Evolutionary conservation across 2,888 invertebrate species (phyloP), one percentile per base, ranked within the genome.

Genomic region (Helleia helle): DNA sequence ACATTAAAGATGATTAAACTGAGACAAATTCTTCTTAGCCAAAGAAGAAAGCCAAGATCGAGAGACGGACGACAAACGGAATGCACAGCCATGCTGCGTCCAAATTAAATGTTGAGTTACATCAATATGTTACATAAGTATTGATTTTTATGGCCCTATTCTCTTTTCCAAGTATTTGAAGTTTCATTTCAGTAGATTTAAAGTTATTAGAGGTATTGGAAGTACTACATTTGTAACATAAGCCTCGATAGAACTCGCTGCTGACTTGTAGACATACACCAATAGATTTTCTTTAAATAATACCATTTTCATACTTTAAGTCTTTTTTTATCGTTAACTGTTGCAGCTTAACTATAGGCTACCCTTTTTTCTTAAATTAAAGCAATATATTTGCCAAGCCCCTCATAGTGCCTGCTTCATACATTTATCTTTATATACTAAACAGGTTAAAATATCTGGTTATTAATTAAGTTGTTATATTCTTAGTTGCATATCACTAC

Each of bases 71-170:
- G 48, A 55, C 59, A 46, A 49, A 61, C 43, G 44, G 52, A 59
- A 70, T 59, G 56, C 59, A 60, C 59, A 58, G 54, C 54, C 64
- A 65, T 51, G 71, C 68, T 55, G 51, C 71, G 49, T 71, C 79
- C 54, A 73, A 66, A 58, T 52, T 65, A 72, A 70, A 74, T 66
- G 83, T 83, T 80, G 79, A 80, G 80, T 77, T 65, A 64, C 56
- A 62, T 59, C 49, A 45, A 44, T 51, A 43, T 47, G 49, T 46
- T 39, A 24, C 29, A 43, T 41, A 29, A 42, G 29, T 22, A 22
- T 22, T 22, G 1, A 2, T 5, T 44, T 37, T n/a, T 28, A 6
- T 31, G 14, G 27, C n/a, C 34, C 11, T 30, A 26, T 41, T 39
- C 11, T 40, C 31, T 30, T 40, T 17, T 26, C 9, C 18, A 24